These are phyloP conservation scores for Diplodus puntazzo DNA, from an alignment of 2,797 vertebrate genomes.

Conservation along the genomic window DNA sequence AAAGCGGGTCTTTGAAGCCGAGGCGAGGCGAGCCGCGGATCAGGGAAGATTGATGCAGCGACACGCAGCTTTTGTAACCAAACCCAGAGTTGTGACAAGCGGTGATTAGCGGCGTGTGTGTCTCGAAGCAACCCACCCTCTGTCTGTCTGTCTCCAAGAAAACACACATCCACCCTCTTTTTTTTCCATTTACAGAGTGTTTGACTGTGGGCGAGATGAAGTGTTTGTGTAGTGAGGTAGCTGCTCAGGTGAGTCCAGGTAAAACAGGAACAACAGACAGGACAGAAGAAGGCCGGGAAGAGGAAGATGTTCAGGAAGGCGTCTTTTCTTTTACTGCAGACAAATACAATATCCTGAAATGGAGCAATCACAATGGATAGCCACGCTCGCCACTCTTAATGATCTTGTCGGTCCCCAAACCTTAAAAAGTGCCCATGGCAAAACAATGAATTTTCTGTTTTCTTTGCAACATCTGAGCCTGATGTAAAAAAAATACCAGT, in stretches of 20 bases:
- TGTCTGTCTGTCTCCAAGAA: conserved; percentile 40
- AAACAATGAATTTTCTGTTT: too few species aligned
- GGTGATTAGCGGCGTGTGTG: conserved; percentile 67
- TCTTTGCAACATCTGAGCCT: too few species aligned
- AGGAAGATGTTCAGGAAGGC: too few species aligned
- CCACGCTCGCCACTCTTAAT: too few species aligned
- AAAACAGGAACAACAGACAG: not conserved
- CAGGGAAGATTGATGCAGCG: conserved; percentile 51
- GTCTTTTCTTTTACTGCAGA: too few species aligned
- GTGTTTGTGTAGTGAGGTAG: conserved; percentile 10
- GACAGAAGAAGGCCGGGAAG: too few species aligned
- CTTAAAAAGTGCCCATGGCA: too few species aligned
- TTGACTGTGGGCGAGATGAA: not conserved
- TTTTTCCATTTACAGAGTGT: conserved; percentile 8
- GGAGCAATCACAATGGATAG: too few species aligned
- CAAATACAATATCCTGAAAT: too few species aligned
- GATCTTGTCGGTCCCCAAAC: too few species aligned
- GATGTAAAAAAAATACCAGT: too few species aligned
- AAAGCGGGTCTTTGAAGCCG: conserved; percentile 55
- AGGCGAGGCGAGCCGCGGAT: conserved; percentile 55
- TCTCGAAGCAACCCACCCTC: conserved; percentile 48
- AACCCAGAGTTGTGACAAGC: conserved; percentile 69
- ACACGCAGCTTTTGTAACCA: conserved; percentile 60
- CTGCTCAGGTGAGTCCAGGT: not conserved
- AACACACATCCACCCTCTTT: conserved; percentile 32